Base-by-base conservation (phyloP, 2,888 invertebrate genomes). In the Conus canariensis region DNA sequence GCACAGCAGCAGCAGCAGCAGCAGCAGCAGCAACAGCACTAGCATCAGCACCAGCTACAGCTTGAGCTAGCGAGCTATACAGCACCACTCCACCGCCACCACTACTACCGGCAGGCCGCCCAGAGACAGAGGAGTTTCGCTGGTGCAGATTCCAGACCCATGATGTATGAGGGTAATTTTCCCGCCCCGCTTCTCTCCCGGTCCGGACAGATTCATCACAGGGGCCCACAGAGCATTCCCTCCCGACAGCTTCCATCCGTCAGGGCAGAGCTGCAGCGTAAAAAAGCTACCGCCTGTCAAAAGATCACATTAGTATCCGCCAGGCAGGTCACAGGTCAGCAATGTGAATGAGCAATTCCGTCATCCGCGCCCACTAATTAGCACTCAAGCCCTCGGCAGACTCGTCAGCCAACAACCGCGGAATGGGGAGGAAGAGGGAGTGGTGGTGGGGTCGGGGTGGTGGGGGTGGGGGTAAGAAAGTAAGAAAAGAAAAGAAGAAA, bases 91-190 rank as follows among this genome's bases (percentile, higher is more conserved):
- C 30, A 30, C 30, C 30, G 2, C 30, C 30, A 30, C 30, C 2
- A 30, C 30, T 0, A n/a, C 45, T 30, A 45, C 45, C 45, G 45
- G 64, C 64, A 64, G 64, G 10, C 64, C 64, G 16, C 10, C 64
- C 64, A 64, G 64, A 64, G 16, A 64, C 12, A 2, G n/a, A 19
- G 59, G 86, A 86, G 86, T 86, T 86, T 67, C 25, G 86, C 86
- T 45, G 86, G 86, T 86, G 86, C 87, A 87, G 87, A 87, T 87
- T 87, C 87, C 87, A 74, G 87, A 74, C 74, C 74, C 87, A 87
- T 90, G 90, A 90, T 90, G 88, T 90, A 90, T 88, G 70, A 64
- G 85, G 85, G 74, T 85, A 90, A 86, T 86, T 88, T 86, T 80
- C 86, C 77, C 88, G 74, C 85, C 85, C 90, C 77, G 86, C 77